Conservation (phyloP, 2,113 vertebrate species). For the Archilochus colubris region DNA sequence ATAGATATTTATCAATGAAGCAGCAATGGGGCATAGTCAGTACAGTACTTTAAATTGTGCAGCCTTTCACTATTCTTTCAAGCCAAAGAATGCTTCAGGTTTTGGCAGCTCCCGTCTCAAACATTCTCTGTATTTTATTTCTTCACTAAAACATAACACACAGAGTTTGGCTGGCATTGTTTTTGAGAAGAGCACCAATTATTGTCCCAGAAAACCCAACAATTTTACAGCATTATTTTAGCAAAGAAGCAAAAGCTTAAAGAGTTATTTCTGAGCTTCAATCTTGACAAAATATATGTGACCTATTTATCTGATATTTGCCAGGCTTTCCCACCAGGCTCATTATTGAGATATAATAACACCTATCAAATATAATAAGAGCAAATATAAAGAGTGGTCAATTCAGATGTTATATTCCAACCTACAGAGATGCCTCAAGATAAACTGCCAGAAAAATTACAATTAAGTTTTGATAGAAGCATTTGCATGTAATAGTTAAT, state of each 20-base stretch:
- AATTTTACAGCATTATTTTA: not conserved
- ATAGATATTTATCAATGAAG: not conserved
- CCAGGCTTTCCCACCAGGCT: not conserved
- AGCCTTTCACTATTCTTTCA: not conserved
- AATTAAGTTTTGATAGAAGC: not conserved
- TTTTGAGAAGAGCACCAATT: not conserved
- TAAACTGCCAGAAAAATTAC: not conserved
- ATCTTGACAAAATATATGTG: not conserved
- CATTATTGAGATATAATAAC: not conserved
- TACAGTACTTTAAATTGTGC: not conserved
- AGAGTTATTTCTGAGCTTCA: not conserved
- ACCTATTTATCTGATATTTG: not conserved
- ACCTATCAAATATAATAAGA: not conserved
- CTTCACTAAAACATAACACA: not conserved
- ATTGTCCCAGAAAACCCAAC: not conserved
- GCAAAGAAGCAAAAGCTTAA: not conserved
- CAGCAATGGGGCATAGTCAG: not conserved
- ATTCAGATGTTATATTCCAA: not conserved
- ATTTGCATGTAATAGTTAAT: conserved; percentile 23
- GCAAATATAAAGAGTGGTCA: not conserved
- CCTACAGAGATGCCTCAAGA: not conserved
- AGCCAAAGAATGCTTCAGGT: not conserved
- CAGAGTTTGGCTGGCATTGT: not conserved
- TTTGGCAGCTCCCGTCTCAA: not conserved
- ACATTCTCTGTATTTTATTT: not conserved